Evolutionary conservation across 2,113 vertebrate genomes (phyloP).

Genomic region (Oryctolagus cuniculus): DNA sequence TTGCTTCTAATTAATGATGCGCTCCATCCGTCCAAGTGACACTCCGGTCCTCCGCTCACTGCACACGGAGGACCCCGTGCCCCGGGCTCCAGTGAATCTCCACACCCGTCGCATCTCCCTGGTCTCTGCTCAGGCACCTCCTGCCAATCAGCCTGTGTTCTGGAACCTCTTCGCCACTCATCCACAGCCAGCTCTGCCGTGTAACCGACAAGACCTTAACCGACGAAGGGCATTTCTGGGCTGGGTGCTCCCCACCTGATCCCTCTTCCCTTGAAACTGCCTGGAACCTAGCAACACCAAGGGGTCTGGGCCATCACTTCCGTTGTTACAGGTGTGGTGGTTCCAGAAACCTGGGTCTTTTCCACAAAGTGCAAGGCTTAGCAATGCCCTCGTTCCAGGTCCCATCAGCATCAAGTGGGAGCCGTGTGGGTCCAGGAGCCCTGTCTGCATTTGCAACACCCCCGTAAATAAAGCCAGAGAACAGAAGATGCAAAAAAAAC

Average conservation of each 20-base stretch:
- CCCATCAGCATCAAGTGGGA: not conserved
- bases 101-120: not conserved
- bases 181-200: not conserved
- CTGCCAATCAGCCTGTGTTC: not conserved
- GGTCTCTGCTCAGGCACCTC: not conserved
- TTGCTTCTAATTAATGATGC: slow-evolving; percentile 68
- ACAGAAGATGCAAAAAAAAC: not conserved
- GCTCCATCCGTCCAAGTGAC: slow-evolving; percentile 54
- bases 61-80: not conserved
- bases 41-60: not conserved
- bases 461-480: not conserved
- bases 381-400: not conserved
- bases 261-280: slow-evolving; percentile 49
- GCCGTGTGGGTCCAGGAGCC: not conserved
- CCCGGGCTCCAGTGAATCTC: not conserved
- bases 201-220: slow-evolving; percentile 1
- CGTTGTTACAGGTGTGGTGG: too few species aligned
- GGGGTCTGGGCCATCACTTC: not conserved
- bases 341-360: not conserved
- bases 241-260: slow-evolving; percentile 26
- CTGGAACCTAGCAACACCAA: slow-evolving; percentile 19
- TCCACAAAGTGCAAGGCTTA: not conserved
- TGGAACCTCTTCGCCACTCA: not conserved
- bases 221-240: not conserved
- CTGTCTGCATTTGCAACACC: not conserved